Conservation (phyloP, 2,888 invertebrate species). For the Orgyia antiqua region DNA sequence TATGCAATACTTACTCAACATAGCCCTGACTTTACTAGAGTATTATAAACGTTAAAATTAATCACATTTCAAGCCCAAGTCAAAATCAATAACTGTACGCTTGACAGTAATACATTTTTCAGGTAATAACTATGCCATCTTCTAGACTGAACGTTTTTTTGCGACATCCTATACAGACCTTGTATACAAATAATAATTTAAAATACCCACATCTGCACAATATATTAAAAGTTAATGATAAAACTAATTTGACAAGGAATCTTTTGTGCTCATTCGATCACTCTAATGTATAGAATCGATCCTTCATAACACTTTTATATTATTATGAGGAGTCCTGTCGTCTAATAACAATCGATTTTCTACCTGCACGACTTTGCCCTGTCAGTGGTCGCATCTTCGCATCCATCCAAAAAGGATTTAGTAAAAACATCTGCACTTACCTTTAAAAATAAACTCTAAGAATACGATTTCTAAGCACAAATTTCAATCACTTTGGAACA, state of each 20-base stretch:
- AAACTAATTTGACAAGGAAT: constrained; percentile 37
- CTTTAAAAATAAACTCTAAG: constrained; percentile 6
- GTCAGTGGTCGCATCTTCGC: constrained; percentile 58
- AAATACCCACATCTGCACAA: constrained; percentile 15
- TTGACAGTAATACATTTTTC: too few species aligned
- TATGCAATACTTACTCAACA: too few species aligned
- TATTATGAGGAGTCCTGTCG: constrained; percentile 41
- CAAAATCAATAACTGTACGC: too few species aligned
- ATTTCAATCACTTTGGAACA: constrained; percentile 8
- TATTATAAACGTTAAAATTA: too few species aligned
- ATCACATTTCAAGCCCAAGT: too few species aligned
- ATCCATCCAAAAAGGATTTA: constrained; percentile 44
- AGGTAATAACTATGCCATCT: too few species aligned
- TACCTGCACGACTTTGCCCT: constrained; percentile 56
- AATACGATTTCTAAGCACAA: not conserved
- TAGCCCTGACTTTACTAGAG: too few species aligned
- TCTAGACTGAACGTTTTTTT: too few species aligned
- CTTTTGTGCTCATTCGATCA: constrained; percentile 28
- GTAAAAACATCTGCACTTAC: constrained; percentile 27
- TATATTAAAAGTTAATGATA: constrained; percentile 23
- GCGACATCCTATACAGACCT: not conserved
- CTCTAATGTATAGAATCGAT: constrained; percentile 29
- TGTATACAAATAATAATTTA: constrained; percentile 1
- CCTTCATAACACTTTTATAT: constrained; percentile 40
- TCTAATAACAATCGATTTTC: constrained; percentile 63